Percentiles rank a stretch among this genome's conserved stretches.
Conservation (phyloP, 2,113 vertebrate species). For the Hypocryptadius cinnamomeus region DNA sequence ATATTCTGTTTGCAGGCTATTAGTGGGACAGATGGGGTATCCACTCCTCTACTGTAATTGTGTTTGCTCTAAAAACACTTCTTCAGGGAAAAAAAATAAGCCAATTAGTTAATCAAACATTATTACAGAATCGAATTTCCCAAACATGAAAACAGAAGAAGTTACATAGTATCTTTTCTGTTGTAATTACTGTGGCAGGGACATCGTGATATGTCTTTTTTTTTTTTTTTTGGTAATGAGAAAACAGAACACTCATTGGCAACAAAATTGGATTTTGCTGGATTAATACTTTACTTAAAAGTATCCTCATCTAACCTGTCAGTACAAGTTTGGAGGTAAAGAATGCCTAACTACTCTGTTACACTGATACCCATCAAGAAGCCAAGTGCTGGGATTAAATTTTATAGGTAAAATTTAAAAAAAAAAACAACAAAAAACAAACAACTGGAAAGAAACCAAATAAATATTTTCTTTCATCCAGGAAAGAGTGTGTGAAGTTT, state of each 20-base stretch:
- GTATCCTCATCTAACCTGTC: not conserved
- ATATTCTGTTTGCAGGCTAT: not conserved
- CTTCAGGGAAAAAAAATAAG: not conserved
- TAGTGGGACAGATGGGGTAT: not conserved
- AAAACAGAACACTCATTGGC: not conserved
- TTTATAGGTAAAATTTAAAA: not conserved
- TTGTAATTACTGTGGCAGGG: not conserved
- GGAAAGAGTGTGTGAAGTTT: not conserved
- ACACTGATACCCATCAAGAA: not conserved
- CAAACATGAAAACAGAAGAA: not conserved
- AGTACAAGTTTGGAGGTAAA: not conserved
- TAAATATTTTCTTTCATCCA: not conserved
- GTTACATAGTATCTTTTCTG: not conserved
- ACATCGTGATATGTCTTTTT: not conserved
- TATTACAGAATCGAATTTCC: not conserved
- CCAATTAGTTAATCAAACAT: not conserved
- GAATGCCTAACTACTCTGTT: not conserved
- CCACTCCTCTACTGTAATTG: not conserved
- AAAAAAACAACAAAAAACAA: not conserved
- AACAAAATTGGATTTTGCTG: not conserved
- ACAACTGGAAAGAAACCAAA: not conserved
- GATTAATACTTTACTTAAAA: not conserved
- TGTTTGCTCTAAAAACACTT: not conserved
- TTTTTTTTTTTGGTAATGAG: not conserved
- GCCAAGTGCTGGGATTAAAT: not conserved